Evolutionary conservation across 2,888 invertebrate genomes (phyloP), one percentile per base, ranked within the genome.

Genomic region (Dryomyza anilis): DNA sequence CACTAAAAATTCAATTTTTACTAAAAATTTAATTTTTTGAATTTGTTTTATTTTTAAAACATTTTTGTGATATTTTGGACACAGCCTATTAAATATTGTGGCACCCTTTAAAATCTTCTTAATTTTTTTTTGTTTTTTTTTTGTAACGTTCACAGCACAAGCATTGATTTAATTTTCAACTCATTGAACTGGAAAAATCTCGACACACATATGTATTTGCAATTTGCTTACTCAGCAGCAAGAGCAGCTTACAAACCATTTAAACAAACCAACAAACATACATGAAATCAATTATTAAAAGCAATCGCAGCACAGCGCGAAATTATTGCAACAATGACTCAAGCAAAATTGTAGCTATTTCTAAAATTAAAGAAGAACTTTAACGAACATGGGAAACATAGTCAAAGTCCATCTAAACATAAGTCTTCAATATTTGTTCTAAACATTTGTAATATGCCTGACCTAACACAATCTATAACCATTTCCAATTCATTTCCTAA

Each of bases 161-260:
- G 27, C 23, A 27, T 6, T 27, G 16, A 45, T 57, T 43, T n/a
- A 57, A 39, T 57, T 57, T 57, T 14, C 57, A 57, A 43, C 43
- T 43, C 57, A 57, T 39, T 43, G 57, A 57, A 19, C 57, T 43
- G 53, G 30, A 53, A 2, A 53, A 43, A 25, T n/a, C 25, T 25
- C n/a, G 27, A 33, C 14, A 21, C 21, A 33, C 33, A 55, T 23
- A 33, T 29, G 16, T 33, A 33, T 30, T 23, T 33, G 33, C 53
- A 55, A 55, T 30, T 55, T 30, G 53, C 33, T 8, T 23, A 33
- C 23, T 30, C 30, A 33, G 33, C 53, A 23, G n/a, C n/a, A n/a
- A 4, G 25, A 8, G 43, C 39, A 43, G 27, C 43, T 45, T 39
- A 57, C 57, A 57, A 57, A 25, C 57, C 57, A 39, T 57, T 57